Evolutionary conservation across 2,888 invertebrate species (phyloP).

Genomic region (Anagyrus pseudococci): DNA sequence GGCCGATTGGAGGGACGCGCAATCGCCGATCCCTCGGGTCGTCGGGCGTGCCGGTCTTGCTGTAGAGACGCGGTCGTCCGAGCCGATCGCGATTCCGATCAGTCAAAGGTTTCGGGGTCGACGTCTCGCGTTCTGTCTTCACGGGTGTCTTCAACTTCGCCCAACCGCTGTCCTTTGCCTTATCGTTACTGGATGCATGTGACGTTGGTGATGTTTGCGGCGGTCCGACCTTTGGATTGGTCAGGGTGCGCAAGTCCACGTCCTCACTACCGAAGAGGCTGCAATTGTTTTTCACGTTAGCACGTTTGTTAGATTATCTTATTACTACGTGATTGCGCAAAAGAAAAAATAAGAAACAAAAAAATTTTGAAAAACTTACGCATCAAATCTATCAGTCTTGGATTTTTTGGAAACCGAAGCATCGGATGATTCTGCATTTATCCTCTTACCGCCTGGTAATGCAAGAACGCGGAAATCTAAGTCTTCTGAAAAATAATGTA

Average conservation of each 20-base stretch:
- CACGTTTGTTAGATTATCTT: no score
- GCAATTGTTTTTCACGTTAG: background rate
- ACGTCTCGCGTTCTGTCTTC: slow-evolving; percentile 9
- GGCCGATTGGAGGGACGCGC: slow-evolving; percentile 27
- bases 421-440: slow-evolving; percentile 64
- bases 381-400: slow-evolving; percentile 78
- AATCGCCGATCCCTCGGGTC: slow-evolving; percentile 19
- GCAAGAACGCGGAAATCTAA: slow-evolving; percentile 69
- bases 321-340: no score
- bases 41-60: slow-evolving; percentile 4
- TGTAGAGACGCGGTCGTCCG: slow-evolving; percentile 62
- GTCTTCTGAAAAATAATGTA: slow-evolving; percentile 64
- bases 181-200: slow-evolving; percentile 67
- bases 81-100: slow-evolving; percentile 65
- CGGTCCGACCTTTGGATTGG: slow-evolving; percentile 36
- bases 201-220: slow-evolving; percentile 64
- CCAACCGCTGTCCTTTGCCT: slow-evolving; percentile 49
- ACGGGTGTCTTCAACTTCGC: slow-evolving; percentile 42
- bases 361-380: slow-evolving; percentile 70
- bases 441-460: slow-evolving; percentile 66
- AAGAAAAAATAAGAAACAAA: background rate
- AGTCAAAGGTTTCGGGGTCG: slow-evolving; percentile 2
- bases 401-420: slow-evolving; percentile 62
- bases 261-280: slow-evolving; percentile 92
- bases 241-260: slow-evolving; percentile 78